Percentiles rank a stretch among this genome's conserved stretches.
Evolutionary conservation across 92 coral and sea anemone genomes (phyloP).

Genomic region (Pocillopora grandis): DNA sequence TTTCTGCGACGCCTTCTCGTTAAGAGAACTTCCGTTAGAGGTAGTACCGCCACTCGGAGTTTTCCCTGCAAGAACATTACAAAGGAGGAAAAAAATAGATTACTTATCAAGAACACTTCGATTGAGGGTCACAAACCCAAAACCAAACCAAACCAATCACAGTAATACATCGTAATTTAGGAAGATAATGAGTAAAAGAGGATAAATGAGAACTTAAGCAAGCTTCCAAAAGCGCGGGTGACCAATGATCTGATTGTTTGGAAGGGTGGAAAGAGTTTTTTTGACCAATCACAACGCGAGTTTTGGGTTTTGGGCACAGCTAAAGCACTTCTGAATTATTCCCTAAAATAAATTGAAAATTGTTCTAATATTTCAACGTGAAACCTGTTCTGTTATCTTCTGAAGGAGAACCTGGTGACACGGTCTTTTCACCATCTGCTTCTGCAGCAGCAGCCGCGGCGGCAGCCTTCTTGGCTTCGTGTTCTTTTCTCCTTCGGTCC

Average conservation of each 20-base stretch:
- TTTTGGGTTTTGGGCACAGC: no score
- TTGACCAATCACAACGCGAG: no score
- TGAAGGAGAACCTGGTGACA: conserved; percentile 21
- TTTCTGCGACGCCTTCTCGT: neutral
- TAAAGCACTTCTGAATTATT: no score
- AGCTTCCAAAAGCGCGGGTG: no score
- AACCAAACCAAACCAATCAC: neutral
- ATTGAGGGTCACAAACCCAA: neutral
- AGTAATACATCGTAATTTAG: neutral
- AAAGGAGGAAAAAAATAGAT: neutral
- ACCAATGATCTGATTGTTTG: no score
- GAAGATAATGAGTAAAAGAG: neutral
- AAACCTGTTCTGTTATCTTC: conserved; percentile 15
- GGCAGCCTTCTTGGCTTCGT: conserved; percentile 46
- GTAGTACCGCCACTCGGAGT: neutral
- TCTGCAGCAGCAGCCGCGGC: conserved; percentile 44
- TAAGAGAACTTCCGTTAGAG: neutral
- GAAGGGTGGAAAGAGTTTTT: no score
- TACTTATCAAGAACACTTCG: neutral
- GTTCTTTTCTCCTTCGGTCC: conserved; percentile 50
- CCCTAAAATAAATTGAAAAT: no score
- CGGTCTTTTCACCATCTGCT: conserved; percentile 5
- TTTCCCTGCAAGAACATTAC: neutral
- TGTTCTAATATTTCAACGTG: neutral
- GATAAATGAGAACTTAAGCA: no score